A percentile compares a stretch with the other conserved stretches of the same genome.
These are phyloP conservation scores for Tauraco hartlaubi DNA, from an alignment of 2,797 vertebrate genomes.

Conservation along the genomic window DNA sequence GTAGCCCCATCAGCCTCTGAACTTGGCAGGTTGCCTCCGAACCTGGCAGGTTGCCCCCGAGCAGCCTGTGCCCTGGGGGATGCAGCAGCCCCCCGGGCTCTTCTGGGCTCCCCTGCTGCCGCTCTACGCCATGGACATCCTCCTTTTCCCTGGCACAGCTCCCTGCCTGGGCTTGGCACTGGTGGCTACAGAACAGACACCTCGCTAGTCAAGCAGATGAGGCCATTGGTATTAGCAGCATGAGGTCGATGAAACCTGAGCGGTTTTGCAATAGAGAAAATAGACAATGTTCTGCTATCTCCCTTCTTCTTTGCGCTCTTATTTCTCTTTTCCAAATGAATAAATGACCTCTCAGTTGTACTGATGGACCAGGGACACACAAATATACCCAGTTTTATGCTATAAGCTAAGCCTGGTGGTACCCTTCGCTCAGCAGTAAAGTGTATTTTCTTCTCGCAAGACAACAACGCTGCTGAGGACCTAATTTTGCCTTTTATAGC, in stretches of 20 bases:
- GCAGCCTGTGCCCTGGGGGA: neutral
- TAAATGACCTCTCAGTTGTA: neutral
- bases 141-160: neutral
- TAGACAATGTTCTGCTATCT: neutral
- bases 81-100: neutral
- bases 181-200: neutral
- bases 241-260: neutral
- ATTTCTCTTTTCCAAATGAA: conserved; percentile 16
- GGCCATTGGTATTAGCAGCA: neutral
- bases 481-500: conserved; percentile 51
- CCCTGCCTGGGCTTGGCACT: neutral
- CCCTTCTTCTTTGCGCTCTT: neutral
- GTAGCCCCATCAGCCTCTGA: neutral
- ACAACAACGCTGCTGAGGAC: conserved; percentile 1
- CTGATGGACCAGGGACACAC: neutral
- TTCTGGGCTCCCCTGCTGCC: neutral
- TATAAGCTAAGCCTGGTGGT: neutral
- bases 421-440: neutral
- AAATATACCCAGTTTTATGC: neutral
- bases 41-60: neutral
- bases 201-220: neutral
- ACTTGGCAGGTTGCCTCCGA: neutral
- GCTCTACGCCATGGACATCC: rapidly evolving
- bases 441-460: conserved; percentile 2
- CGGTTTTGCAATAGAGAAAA: neutral